Conservation (phyloP, 2,888 invertebrate species). For the Athalia cordata region DNA sequence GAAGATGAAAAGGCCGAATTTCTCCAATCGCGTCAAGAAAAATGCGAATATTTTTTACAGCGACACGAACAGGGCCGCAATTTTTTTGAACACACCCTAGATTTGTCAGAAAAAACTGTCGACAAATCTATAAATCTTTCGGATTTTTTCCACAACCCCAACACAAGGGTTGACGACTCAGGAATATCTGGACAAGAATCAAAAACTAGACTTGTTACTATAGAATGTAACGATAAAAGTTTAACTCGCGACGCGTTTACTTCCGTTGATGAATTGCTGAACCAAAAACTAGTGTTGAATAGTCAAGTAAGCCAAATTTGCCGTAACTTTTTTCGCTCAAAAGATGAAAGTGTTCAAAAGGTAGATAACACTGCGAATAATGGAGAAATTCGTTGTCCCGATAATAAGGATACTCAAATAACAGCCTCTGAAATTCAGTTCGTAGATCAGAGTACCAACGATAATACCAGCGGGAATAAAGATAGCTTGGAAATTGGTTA, state of each 20-base stretch:
- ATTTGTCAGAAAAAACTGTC: slow-evolving; percentile 42
- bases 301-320: slow-evolving; percentile 39
- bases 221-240: slow-evolving; percentile 3
- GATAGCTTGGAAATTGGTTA: slow-evolving; percentile 66
- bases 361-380: not conserved
- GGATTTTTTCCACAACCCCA: slow-evolving; percentile 24
- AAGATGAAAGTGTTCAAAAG: slow-evolving; percentile 1
- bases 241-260: slow-evolving; percentile 16
- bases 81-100: slow-evolving; percentile 57
- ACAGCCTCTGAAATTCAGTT: slow-evolving; percentile 31
- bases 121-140: slow-evolving; percentile 8
- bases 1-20: slow-evolving; percentile 52
- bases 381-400: slow-evolving; percentile 1
- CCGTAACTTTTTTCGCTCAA: slow-evolving; percentile 17
- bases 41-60: slow-evolving; percentile 65
- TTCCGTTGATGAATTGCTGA: slow-evolving; percentile 38
- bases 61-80: slow-evolving; percentile 55
- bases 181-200: slow-evolving; percentile 21
- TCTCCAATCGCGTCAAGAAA: slow-evolving; percentile 59
- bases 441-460: slow-evolving; percentile 47
- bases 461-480: slow-evolving; percentile 61
- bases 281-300: slow-evolving; percentile 41
- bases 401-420: slow-evolving; percentile 8
- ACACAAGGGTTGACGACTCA: not conserved
- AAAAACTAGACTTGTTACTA: slow-evolving; percentile 30